Evolutionary conservation across 2,888 invertebrate species (phyloP).

Genomic region (Allacma fusca): DNA sequence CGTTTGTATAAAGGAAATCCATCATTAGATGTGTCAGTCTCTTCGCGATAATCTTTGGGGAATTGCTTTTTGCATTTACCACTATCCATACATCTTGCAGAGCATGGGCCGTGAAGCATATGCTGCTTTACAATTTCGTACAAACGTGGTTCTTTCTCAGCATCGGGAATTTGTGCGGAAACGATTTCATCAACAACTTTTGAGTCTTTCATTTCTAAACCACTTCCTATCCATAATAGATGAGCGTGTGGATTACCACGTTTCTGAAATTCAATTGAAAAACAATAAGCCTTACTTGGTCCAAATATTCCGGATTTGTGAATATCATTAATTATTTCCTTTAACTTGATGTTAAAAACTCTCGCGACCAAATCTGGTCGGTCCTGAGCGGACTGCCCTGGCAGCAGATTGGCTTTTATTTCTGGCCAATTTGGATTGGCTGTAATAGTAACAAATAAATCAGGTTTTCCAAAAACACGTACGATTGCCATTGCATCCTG

Average conservation of each 20-base stretch:
- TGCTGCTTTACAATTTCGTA: background rate
- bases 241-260: constrained; percentile 15
- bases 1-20: too few relatives aligned
- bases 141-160: background rate
- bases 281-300: constrained; percentile 47
- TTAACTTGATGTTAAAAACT: constrained; percentile 63
- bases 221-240: too few relatives aligned
- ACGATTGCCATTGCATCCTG: constrained; percentile 43
- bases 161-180: constrained; percentile 18
- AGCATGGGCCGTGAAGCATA: too few relatives aligned
- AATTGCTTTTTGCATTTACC: too few relatives aligned
- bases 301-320: constrained; percentile 53
- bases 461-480: constrained; percentile 32
- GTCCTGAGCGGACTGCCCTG: constrained; percentile 61
- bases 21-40: too few relatives aligned
- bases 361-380: constrained; percentile 64
- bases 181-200: constrained; percentile 10
- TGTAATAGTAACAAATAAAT: constrained; percentile 29
- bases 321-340: constrained; percentile 61
- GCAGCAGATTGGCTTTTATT: constrained; percentile 61
- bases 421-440: constrained; percentile 42
- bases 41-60: too few relatives aligned
- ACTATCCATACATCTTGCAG: too few relatives aligned
- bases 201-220: background rate
- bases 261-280: constrained; percentile 57